Evolutionary conservation across 64 coral and sea anemone species (phyloP).

Genomic region (Stylophora pistillata): DNA sequence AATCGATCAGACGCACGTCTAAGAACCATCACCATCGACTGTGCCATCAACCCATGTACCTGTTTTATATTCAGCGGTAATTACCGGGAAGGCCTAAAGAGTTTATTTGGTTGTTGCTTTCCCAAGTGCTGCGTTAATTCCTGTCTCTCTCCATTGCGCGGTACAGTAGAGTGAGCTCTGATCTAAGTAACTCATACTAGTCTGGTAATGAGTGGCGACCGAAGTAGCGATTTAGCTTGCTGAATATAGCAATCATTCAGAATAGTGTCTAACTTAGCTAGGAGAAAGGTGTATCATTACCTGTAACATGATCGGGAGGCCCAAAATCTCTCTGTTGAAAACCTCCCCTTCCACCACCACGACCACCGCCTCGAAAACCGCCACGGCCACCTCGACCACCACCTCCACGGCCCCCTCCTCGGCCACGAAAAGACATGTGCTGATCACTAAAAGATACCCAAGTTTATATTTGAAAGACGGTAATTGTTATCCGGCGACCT

Average conservation of each 20-base stretch:
- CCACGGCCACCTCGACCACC: conserved; percentile 51
- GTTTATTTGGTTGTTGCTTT: too few species aligned
- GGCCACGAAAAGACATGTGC: conserved; percentile 46
- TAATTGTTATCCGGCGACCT: conserved; percentile 5
- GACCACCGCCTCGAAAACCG: conserved; percentile 51
- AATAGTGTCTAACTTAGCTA: not conserved
- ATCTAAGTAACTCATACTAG: too few species aligned
- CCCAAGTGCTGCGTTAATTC: too few species aligned
- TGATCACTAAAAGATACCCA: not conserved
- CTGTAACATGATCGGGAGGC: conserved; percentile 83
- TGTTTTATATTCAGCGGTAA: too few species aligned
- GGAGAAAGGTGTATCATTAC: conserved; percentile 8
- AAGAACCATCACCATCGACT: too few species aligned
- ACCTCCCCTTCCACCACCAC: conserved; percentile 56
- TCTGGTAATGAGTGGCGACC: too few species aligned
- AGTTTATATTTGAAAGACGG: not conserved
- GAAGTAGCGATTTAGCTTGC: too few species aligned
- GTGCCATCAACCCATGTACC: too few species aligned
- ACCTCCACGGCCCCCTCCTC: conserved; percentile 22
- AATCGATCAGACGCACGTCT: too few species aligned
- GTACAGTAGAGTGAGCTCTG: too few species aligned
- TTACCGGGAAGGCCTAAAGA: too few species aligned
- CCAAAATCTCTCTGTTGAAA: conserved; percentile 85
- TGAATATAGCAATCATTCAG: not conserved
- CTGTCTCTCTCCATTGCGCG: too few species aligned